Conservation (phyloP, 2,113 vertebrate genomes). For the Climacteris rufus region DNA sequence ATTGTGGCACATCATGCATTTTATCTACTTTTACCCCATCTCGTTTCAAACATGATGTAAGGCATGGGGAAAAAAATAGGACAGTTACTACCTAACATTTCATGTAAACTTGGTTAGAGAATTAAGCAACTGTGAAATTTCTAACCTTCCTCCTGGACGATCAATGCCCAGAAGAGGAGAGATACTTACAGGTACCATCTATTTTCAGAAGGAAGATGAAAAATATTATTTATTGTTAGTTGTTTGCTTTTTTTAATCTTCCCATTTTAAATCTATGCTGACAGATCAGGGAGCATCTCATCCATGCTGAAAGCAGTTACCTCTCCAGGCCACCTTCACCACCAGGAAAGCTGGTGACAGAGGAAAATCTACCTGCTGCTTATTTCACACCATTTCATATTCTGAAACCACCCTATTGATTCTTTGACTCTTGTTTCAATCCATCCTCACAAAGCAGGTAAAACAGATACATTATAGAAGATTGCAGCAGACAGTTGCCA, state of each 20-base stretch:
- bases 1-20: neutral
- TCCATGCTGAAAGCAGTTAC: neutral
- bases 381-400: neutral
- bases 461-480: neutral
- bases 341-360: neutral
- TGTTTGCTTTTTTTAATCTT: neutral
- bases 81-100: neutral
- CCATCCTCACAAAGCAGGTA: slow-evolving; percentile 11
- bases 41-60: neutral
- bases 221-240: neutral
- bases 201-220: neutral
- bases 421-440: neutral
- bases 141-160: neutral
- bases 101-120: neutral
- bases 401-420: neutral
- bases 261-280: neutral
- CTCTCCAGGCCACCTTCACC: neutral
- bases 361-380: neutral
- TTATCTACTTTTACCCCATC: neutral
- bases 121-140: neutral
- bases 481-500: slow-evolving; percentile 20
- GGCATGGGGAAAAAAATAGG: neutral
- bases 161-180: neutral
- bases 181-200: neutral
- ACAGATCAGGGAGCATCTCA: neutral